Base-by-base conservation (phyloP, 2,888 invertebrate genomes). In the Belgica antarctica region DNA sequence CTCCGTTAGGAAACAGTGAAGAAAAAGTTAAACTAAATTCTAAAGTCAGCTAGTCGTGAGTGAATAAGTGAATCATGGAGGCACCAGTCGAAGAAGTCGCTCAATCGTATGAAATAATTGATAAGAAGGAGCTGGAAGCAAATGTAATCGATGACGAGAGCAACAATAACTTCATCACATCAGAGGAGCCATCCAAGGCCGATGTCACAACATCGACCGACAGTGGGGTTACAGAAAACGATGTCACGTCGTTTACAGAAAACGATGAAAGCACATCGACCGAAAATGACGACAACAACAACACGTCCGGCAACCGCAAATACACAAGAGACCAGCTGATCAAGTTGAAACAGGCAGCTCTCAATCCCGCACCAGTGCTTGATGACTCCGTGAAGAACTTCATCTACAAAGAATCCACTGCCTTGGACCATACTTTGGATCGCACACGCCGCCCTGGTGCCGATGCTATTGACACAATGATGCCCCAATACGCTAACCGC, bases 291-390 rank as follows among this genome's bases (percentile, higher is more conserved):
- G 19, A 57, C 34, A 31, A 34, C 24, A 68, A 68, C 22, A 68
- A 68, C 28, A 25, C 19, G 7, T 19, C 57, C 10, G 19, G 22
- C 7, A 46, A 24, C 15, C 28, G 22, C 10, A 68, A 57, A 28
- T 68, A 68, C 24, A 31, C 68, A 22, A 24, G 68, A 17, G 68
- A 68, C 27, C 27, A 68, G 19, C 24, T 68, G n/a, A 28, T 68
- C 19, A 46, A 57, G 34, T 19, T 68, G 12, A 68, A 57, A 19
- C 68, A 68, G 34, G 27, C 46, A 27, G 22, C 41, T 4, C 12
- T 28, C 2, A 66, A 47, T 57, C n/a, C 52, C 4, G 10, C 22
- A 2, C 52, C 52, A 19, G 22, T 22, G 19, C 22, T 22, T 17
- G 22, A 52, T 22, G 52, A 52, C 3, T 52, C 52, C 7, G 65